phyloP scores from a whole-genome alignment of 35 echinoderm and acorn worm species.

The Acanthaster planci region DNA sequence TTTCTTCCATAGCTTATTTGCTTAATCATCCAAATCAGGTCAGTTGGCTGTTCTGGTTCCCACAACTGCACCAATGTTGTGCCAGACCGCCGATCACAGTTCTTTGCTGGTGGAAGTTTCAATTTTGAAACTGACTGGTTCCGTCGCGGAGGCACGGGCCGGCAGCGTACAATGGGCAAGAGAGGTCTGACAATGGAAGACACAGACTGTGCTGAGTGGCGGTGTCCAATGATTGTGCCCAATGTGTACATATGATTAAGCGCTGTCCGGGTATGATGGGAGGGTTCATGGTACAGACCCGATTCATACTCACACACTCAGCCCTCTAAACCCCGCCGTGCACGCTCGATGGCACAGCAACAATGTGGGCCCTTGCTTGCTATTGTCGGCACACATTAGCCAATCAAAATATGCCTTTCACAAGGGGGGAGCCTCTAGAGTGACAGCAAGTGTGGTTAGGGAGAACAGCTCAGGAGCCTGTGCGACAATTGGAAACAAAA shows the following conservation, averaged over 20 bases:
- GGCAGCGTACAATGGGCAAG: background rate
- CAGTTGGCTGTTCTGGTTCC: background rate
- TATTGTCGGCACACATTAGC: slow-evolving; percentile 3
- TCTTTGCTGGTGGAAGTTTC: too few species aligned
- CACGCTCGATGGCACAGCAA: slow-evolving; percentile 4
- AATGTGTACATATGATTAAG: slow-evolving; percentile 1
- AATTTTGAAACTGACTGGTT: too few species aligned
- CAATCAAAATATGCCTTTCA: slow-evolving; percentile 27
- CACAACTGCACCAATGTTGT: background rate
- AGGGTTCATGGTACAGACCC: background rate
- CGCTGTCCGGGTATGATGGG: background rate
- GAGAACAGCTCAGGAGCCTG: background rate
- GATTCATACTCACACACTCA: background rate
- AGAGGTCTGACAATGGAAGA: background rate
- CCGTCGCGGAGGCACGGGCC: background rate
- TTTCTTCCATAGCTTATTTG: background rate
- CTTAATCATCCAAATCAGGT: slow-evolving; percentile 15
- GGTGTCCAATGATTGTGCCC: background rate
- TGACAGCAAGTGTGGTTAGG: background rate
- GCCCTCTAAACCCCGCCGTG: background rate
- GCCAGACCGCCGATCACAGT: too few species aligned
- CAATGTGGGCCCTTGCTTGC: background rate
- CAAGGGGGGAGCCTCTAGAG: background rate
- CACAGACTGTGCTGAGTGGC: background rate
- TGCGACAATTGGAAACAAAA: too few species aligned